A percentile compares a stretch with the other conserved stretches of the same genome.
Evolutionary conservation across 1,140 invertebrate species (phyloP).

Genomic region (Anthonomus grandis): DNA sequence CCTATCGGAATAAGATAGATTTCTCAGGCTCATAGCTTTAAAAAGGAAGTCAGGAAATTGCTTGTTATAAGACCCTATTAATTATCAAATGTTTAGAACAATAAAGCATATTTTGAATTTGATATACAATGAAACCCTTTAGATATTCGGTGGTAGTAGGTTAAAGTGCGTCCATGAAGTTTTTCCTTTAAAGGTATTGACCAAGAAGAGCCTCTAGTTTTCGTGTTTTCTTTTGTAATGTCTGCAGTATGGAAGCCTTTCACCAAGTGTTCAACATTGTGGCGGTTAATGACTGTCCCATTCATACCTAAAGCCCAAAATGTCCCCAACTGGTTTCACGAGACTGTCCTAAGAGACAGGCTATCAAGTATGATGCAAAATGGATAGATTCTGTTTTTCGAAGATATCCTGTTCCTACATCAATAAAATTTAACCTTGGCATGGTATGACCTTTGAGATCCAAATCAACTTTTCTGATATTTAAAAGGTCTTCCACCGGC

Average conservation of each 20-base stretch:
- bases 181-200: conserved; percentile 95
- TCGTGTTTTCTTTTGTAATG: conserved; percentile 77
- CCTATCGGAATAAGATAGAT: too few species aligned
- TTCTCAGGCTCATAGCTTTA: too few species aligned
- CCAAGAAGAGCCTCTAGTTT: conserved; percentile 88
- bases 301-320: conserved; percentile 89
- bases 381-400: conserved; percentile 95
- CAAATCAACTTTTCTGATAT: conserved; percentile 89
- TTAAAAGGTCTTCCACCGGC: conserved; percentile 75
- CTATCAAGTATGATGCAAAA: conserved; percentile 95
- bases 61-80: too few species aligned
- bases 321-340: conserved; percentile 92
- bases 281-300: conserved; percentile 92
- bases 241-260: conserved; percentile 84
- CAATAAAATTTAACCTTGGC: conserved; percentile 93
- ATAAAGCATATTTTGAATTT: conserved; percentile 53
- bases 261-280: conserved; percentile 86
- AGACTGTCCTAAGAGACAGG: conserved; percentile 93
- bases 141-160: conserved; percentile 72
- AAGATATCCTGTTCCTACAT: conserved; percentile 97
- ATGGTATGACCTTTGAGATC: conserved; percentile 99
- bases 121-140: conserved; percentile 62
- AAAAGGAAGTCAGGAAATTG: too few species aligned
- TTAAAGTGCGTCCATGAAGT: conserved; percentile 78
- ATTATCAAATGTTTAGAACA: too few species aligned